Conservation (phyloP, 2,888 invertebrate species). For the Xestia sexstrigata region DNA sequence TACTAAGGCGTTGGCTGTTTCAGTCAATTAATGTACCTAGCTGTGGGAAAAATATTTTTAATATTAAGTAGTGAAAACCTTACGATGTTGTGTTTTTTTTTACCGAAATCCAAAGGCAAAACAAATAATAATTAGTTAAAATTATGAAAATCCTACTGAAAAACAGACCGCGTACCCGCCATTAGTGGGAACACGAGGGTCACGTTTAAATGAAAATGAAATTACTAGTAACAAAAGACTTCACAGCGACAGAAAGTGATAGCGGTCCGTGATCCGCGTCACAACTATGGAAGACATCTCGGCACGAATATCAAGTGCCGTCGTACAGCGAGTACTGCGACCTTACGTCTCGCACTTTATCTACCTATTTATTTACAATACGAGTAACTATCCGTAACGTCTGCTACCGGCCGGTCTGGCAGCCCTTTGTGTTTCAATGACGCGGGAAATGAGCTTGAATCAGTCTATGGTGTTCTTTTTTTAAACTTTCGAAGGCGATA, state of each 20-base stretch:
- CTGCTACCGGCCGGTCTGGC: slow-evolving; percentile 32
- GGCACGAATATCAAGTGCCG: slow-evolving; percentile 78
- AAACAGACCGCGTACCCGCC: slow-evolving; percentile 31
- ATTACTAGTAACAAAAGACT: slow-evolving; percentile 79
- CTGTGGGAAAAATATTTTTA: neutral
- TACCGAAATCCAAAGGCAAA: neutral
- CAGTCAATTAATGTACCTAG: neutral
- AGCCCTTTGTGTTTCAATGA: slow-evolving; percentile 43
- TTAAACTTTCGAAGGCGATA: slow-evolving; percentile 10
- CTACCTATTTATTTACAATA: slow-evolving; percentile 59
- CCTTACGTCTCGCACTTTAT: slow-evolving; percentile 51
- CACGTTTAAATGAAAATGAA: slow-evolving; percentile 82
- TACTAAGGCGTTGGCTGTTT: neutral
- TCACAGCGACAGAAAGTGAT: slow-evolving; percentile 84
- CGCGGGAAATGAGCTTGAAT: slow-evolving; percentile 18
- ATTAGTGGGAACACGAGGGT: slow-evolving; percentile 63
- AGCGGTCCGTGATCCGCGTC: slow-evolving; percentile 82
- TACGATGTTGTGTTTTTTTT: neutral
- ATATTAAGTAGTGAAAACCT: neutral
- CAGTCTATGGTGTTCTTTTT: slow-evolving; percentile 64
- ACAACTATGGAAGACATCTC: slow-evolving; percentile 72
- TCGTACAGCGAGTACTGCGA: slow-evolving; percentile 47
- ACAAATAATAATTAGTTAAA: neutral
- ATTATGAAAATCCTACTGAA: neutral
- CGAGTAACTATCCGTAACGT: slow-evolving; percentile 44